phyloP scores from a whole-genome alignment of 2,797 vertebrate genomes.

The Chrosomus eos region DNA sequence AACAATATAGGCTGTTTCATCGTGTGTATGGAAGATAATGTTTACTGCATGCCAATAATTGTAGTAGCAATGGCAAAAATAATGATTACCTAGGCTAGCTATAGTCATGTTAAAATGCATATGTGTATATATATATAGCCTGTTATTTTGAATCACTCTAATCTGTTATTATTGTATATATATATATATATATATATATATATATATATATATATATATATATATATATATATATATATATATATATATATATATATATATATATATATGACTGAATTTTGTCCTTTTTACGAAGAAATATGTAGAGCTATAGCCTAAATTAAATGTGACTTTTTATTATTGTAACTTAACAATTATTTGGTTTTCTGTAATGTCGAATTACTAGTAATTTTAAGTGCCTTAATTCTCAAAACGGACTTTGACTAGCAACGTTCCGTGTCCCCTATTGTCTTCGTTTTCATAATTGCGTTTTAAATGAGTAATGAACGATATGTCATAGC shows the following conservation, averaged over 20 bases:
- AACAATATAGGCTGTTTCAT: neutral
- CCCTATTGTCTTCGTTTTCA: slow-evolving; percentile 56
- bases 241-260: no score
- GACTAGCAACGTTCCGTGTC: slow-evolving; percentile 55
- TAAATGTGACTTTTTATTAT: neutral
- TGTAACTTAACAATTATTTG: slow-evolving; percentile 55
- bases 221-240: neutral
- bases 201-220: neutral
- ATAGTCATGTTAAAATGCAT: neutral
- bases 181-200: neutral
- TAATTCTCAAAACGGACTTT: slow-evolving; percentile 46
- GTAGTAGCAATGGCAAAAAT: neutral
- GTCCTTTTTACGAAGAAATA: neutral
- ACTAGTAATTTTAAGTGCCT: slow-evolving; percentile 53
- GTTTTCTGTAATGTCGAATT: slow-evolving; percentile 55
- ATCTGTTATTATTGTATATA: neutral
- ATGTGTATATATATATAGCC: neutral
- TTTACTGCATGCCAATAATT: neutral
- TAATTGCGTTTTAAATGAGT: slow-evolving; percentile 32
- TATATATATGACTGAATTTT: neutral
- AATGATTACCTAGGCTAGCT: neutral
- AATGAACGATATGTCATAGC: slow-evolving; percentile 14
- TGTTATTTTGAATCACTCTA: neutral
- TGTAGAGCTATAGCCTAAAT: neutral
- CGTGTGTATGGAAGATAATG: neutral